Conservation (phyloP, 2,113 vertebrate species). For the Pampusana beccarii region DNA sequence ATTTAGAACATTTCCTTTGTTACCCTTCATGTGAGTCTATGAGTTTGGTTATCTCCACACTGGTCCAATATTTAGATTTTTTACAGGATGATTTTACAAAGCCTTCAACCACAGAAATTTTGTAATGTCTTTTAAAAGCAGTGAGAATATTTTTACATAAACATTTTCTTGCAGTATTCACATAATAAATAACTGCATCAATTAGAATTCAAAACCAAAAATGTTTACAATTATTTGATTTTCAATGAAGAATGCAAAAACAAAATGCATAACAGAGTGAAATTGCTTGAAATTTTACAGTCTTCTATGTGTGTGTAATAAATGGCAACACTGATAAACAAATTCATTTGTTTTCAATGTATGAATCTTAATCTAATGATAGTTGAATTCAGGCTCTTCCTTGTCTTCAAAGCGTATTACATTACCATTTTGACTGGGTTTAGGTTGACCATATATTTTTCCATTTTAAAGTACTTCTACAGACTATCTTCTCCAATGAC, state of each 20-base stretch:
- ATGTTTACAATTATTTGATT: not conserved
- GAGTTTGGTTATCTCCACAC: not conserved
- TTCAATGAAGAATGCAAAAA: not conserved
- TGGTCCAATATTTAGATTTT: not conserved
- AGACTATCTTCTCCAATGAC: not conserved
- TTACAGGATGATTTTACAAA: not conserved
- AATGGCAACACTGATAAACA: not conserved
- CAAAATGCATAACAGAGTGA: constrained; percentile 34
- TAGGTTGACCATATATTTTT: not conserved
- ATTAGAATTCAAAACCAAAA: not conserved
- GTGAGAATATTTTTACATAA: not conserved
- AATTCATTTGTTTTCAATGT: not conserved
- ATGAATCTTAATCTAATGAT: not conserved
- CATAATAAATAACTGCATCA: not conserved
- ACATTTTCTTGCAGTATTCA: not conserved
- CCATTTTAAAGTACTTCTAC: not conserved
- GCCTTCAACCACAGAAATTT: not conserved
- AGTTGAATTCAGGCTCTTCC: not conserved
- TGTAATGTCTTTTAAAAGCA: not conserved
- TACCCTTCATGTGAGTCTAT: not conserved
- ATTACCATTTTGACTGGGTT: not conserved
- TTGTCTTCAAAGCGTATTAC: not conserved
- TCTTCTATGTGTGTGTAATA: not conserved
- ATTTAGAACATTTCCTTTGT: not conserved
- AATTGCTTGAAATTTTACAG: constrained; percentile 6